Evolutionary conservation across 64 coral and sea anemone species (phyloP).

Genomic region (Astreopora myriophthalma): DNA sequence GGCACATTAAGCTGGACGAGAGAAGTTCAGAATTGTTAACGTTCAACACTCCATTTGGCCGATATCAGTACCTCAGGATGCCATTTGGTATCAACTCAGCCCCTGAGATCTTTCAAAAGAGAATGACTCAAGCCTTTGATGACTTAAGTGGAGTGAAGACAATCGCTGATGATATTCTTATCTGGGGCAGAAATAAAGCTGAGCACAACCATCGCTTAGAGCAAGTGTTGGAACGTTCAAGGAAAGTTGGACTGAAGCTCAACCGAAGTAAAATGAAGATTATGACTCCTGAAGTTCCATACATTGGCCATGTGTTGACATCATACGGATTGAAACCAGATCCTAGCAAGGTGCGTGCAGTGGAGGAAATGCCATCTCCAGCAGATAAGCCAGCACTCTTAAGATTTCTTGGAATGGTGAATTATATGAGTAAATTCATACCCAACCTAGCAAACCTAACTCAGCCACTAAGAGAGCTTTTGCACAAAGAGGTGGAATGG

Average conservation of each 20-base stretch:
- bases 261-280: background rate
- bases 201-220: background rate
- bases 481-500: background rate
- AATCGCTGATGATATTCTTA: no score
- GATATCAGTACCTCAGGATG: constrained; percentile 19
- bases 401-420: no score
- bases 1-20: constrained; percentile 36
- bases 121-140: no score
- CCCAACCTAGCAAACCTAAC: no score
- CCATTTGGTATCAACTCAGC: constrained; percentile 60
- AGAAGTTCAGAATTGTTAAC: no score
- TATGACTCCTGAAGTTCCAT: background rate
- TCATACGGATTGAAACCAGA: constrained; percentile 12
- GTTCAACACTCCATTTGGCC: constrained; percentile 55
- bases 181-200: background rate
- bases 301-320: background rate
- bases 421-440: no score
- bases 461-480: no score
- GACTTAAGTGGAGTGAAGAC: no score
- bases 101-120: no score
- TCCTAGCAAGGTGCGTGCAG: background rate
- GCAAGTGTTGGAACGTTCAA: constrained; percentile 1
- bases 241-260: constrained; percentile 25
- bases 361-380: constrained; percentile 1
- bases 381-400: background rate